Conservation (phyloP, 64 coral and sea anemone genomes). For the Cladopsammia gracilis region DNA sequence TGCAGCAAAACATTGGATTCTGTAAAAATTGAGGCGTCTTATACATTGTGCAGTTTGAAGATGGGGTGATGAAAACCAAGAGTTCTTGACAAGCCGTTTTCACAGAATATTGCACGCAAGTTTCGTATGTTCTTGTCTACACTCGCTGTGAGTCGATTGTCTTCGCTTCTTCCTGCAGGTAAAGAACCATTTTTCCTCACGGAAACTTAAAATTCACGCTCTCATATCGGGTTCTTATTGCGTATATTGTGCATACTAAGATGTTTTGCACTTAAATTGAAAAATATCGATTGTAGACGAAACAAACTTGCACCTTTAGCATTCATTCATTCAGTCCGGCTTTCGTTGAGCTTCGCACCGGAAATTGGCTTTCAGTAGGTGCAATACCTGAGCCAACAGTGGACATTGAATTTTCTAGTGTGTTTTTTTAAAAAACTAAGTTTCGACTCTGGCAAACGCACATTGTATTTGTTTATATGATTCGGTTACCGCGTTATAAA, state of each 20-base stretch:
- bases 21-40: neutral
- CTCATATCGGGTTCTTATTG: neutral
- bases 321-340: too few relatives aligned
- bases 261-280: neutral
- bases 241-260: neutral
- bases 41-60: neutral
- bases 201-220: neutral
- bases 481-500: neutral
- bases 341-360: neutral
- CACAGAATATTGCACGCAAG: neutral
- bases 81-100: neutral
- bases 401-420: neutral
- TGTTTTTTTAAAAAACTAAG: neutral
- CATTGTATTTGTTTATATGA: neutral
- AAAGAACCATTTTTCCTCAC: neutral
- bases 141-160: neutral
- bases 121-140: constrained; percentile 1
- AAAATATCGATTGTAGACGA: neutral
- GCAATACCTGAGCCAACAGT: neutral
- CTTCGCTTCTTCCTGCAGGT: constrained; percentile 2
- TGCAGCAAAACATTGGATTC: neutral
- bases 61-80: neutral
- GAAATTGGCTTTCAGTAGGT: constrained; percentile 4
- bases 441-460: neutral
- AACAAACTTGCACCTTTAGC: neutral